Percentiles rank a stretch among this genome's conserved stretches.
Evolutionary conservation across 2,797 vertebrate species (phyloP).

Genomic region (Peromyscus attwateri): DNA sequence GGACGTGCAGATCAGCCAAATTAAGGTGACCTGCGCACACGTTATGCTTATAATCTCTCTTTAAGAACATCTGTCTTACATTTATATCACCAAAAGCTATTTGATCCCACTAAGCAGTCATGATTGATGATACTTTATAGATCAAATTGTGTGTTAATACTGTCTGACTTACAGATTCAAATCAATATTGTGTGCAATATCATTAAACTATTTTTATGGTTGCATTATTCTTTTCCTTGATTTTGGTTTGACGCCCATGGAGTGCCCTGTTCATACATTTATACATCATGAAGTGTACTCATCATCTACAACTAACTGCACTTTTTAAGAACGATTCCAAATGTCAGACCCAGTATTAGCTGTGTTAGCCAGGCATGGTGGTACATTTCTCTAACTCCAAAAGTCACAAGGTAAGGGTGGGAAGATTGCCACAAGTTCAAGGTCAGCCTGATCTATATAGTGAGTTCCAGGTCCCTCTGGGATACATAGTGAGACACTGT

Average conservation of each 20-base stretch:
- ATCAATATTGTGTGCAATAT: conserved; percentile 74
- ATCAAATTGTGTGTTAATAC: conserved; percentile 72
- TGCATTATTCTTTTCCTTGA: conserved; percentile 76
- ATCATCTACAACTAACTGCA: neutral
- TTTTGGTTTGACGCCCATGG: conserved; percentile 73
- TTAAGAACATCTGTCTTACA: conserved; percentile 67
- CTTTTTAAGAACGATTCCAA: conserved; percentile 2
- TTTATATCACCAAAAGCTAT: conserved; percentile 56
- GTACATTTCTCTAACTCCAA: neutral
- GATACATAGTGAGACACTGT: neutral
- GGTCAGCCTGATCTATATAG: no score
- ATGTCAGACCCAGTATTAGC: neutral
- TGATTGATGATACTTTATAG: conserved; percentile 62
- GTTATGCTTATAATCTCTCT: conserved; percentile 79
- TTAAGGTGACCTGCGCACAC: conserved; percentile 92
- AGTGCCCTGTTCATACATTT: conserved; percentile 53
- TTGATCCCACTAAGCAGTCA: conserved; percentile 69
- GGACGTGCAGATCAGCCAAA: conserved; percentile 92
- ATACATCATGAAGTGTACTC: conserved; percentile 8
- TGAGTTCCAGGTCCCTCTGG: neutral
- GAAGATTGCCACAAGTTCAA: neutral
- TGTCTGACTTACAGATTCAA: conserved; percentile 69
- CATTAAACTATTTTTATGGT: conserved; percentile 82
- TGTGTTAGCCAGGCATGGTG: neutral
- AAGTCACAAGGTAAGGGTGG: neutral